These are phyloP conservation scores for Cottoperca gobio DNA, from an alignment of 2,797 vertebrate species.

Conservation along the genomic window DNA sequence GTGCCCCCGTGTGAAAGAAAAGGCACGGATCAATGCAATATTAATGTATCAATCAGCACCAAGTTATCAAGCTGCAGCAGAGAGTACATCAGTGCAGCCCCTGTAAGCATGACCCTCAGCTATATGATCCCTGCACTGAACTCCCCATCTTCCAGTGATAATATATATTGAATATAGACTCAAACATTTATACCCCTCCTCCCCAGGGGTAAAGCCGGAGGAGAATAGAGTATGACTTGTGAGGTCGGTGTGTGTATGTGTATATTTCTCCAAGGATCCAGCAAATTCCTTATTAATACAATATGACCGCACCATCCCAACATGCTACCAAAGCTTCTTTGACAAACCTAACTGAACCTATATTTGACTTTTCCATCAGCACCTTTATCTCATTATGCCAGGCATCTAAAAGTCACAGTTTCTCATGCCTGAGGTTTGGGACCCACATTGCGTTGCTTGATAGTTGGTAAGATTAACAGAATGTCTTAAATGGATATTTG, in stretches of 20 bases:
- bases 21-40: constrained; percentile 69
- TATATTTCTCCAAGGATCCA: constrained; percentile 43
- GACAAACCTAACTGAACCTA: constrained; percentile 19
- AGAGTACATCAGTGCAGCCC: constrained; percentile 45
- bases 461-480: background rate
- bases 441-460: background rate
- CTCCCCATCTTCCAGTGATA: constrained; percentile 54
- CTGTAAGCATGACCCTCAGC: constrained; percentile 57
- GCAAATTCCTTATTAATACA: constrained; percentile 55
- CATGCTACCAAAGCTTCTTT: background rate
- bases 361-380: constrained; percentile 23
- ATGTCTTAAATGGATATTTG: background rate
- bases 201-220: constrained; percentile 46
- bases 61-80: constrained; percentile 61
- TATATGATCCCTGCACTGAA: constrained; percentile 55
- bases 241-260: background rate
- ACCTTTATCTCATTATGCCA: constrained; percentile 9
- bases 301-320: constrained; percentile 23
- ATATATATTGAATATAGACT: constrained; percentile 76
- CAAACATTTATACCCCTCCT: constrained; percentile 66
- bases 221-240: constrained; percentile 30
- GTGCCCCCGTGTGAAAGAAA: constrained; percentile 14
- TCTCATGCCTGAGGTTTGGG: background rate
- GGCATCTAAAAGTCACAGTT: background rate
- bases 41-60: constrained; percentile 79